A percentile compares a stretch with the other conserved stretches of the same genome.
phyloP scores from a whole-genome alignment of 35 echinoderm and acorn worm genomes.

The Apostichopus parvimensis region DNA sequence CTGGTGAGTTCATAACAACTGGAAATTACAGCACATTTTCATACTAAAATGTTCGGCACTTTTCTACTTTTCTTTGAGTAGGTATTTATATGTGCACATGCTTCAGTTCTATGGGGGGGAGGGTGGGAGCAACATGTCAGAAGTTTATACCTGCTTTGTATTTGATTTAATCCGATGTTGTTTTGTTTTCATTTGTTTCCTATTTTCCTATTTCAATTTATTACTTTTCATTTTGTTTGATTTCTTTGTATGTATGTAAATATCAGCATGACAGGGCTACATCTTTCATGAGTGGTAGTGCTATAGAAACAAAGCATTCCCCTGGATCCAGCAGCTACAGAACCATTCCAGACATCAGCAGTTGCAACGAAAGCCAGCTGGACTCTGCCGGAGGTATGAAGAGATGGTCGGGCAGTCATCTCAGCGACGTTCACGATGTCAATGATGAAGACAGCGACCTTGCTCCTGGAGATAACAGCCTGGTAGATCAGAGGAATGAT shows the following conservation, averaged over 20 bases:
- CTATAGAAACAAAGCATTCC: constrained; percentile 61
- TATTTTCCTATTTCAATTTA: too few species aligned
- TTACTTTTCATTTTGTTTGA: too few species aligned
- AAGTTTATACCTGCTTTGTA: too few species aligned
- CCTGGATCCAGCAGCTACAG: constrained; percentile 57
- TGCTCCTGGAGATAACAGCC: constrained; percentile 85
- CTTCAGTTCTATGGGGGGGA: too few species aligned
- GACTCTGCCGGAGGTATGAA: constrained; percentile 79
- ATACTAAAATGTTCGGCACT: too few species aligned
- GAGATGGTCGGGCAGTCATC: constrained; percentile 14
- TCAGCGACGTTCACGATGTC: constrained; percentile 40
- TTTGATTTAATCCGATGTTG: too few species aligned
- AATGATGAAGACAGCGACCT: constrained; percentile 82
- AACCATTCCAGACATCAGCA: constrained; percentile 80
- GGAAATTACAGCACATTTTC: too few species aligned
- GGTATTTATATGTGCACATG: background rate
- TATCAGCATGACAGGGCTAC: constrained; percentile 65
- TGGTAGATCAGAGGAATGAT: constrained; percentile 51
- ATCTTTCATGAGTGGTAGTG: constrained; percentile 61
- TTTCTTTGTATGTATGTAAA: background rate
- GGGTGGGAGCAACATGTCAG: too few species aligned
- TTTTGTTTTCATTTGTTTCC: too few species aligned
- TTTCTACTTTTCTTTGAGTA: too few species aligned
- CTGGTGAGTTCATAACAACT: constrained; percentile 9
- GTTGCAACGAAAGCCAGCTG: constrained; percentile 68